These are phyloP conservation scores for Silvanus unidentatus DNA, from an alignment of 2,888 invertebrate genomes.

Conservation along the genomic window DNA sequence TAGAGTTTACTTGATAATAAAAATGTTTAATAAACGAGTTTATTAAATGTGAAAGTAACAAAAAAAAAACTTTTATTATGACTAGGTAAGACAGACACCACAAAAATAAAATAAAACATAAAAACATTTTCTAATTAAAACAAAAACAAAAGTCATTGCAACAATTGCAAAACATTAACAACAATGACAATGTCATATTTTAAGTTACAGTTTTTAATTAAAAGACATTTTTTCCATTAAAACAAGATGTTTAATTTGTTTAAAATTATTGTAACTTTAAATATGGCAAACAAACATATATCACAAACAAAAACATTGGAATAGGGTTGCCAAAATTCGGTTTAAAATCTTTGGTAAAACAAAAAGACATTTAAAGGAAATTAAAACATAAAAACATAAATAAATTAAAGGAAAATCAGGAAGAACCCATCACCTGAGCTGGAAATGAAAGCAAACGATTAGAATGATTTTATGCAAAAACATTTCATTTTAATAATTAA, in stretches of 20 bases:
- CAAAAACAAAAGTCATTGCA: conserved; percentile 2
- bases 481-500: conserved; percentile 2
- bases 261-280: conserved; percentile 17
- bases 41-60: not conserved
- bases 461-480: not conserved
- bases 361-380: too few species aligned
- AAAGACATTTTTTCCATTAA: not conserved
- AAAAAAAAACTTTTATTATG: not conserved
- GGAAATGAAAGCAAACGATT: too few species aligned
- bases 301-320: not conserved
- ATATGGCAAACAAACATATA: conserved; percentile 17
- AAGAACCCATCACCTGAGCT: too few species aligned
- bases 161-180: too few species aligned
- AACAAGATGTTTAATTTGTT: not conserved
- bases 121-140: conserved; percentile 3
- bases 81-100: conserved; percentile 2
- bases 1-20: not conserved
- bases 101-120: conserved; percentile 1
- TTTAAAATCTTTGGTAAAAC: too few species aligned
- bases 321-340: not conserved
- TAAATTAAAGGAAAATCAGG: too few species aligned
- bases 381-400: too few species aligned
- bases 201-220: conserved; percentile 4
- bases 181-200: conserved; percentile 5
- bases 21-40: not conserved